phyloP scores from a whole-genome alignment of 2,888 invertebrate genomes.

The Ferdinandea cuprea region DNA sequence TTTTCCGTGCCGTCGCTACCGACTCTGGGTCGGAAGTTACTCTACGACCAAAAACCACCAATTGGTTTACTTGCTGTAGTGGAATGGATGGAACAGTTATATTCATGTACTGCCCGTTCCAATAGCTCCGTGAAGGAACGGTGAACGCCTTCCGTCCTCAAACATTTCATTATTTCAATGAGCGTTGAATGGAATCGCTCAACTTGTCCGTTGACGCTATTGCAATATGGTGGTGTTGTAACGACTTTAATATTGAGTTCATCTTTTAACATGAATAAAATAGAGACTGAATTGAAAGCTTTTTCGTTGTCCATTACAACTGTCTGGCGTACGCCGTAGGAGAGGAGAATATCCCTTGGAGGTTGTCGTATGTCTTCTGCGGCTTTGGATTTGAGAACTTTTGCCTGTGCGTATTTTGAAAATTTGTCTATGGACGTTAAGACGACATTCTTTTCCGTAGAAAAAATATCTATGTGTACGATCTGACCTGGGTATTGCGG shows the following conservation, averaged over 20 bases:
- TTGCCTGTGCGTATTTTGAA: constrained; percentile 33
- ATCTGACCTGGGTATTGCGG: not conserved
- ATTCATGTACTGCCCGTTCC: constrained; percentile 58
- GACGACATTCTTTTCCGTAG: constrained; percentile 31
- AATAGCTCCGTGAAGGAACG: constrained; percentile 60
- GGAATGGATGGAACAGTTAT: constrained; percentile 50
- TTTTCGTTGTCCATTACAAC: constrained; percentile 46
- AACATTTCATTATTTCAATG: constrained; percentile 65
- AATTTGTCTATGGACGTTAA: constrained; percentile 55
- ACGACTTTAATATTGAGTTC: constrained; percentile 29
- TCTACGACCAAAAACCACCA: constrained; percentile 58
- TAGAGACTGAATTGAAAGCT: constrained; percentile 36
- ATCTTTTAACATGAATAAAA: constrained; percentile 38
- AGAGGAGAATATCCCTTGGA: constrained; percentile 26
- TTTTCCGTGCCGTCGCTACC: constrained; percentile 50
- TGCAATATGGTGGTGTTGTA: constrained; percentile 35
- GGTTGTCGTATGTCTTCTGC: constrained; percentile 24
- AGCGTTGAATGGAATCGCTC: constrained; percentile 70
- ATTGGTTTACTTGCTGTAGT: constrained; percentile 63
- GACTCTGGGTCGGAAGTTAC: constrained; percentile 52
- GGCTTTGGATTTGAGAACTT: constrained; percentile 28
- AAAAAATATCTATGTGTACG: constrained; percentile 47
- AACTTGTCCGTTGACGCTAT: constrained; percentile 57
- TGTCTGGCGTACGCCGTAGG: constrained; percentile 22
- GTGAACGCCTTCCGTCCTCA: constrained; percentile 26